Conservation (phyloP, 64 coral and sea anemone genomes). For the Porites australiensis region DNA sequence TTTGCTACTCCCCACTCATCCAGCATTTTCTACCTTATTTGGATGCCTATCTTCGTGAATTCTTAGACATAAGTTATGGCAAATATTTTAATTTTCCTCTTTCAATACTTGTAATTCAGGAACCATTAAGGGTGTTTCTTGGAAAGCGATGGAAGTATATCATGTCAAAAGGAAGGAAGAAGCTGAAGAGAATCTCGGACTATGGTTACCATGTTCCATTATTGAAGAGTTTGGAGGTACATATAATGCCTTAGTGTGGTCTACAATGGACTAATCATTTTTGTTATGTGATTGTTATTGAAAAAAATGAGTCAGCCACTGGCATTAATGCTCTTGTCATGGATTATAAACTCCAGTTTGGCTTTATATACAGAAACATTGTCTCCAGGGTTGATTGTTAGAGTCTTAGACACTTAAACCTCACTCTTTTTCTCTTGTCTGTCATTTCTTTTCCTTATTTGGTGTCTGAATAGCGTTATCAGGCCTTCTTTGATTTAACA, state of each 20-base stretch:
- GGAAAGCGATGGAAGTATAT: constrained; percentile 18
- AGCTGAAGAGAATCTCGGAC: constrained; percentile 7
- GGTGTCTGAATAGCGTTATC: no score
- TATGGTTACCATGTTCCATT: constrained; percentile 40
- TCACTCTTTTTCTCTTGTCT: no score
- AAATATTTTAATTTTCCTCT: background rate
- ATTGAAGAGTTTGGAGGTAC: constrained; percentile 55
- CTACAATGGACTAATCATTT: no score
- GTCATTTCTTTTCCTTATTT: no score
- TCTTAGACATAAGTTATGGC: background rate
- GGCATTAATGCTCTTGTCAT: background rate
- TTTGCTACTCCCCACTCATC: no score
- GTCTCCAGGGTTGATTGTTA: background rate
- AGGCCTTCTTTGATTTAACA: no score
- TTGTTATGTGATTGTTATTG: background rate
- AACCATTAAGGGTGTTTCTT: constrained; percentile 35
- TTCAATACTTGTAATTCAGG: constrained; percentile 31
- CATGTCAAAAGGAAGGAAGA: constrained; percentile 18
- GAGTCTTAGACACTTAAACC: no score
- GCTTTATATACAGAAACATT: no score
- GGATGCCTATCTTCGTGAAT: background rate
- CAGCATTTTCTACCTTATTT: no score
- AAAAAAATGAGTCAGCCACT: background rate
- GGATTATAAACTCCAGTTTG: background rate
- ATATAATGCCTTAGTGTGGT: background rate